Base-by-base conservation (phyloP, 2,888 invertebrate genomes). In the Sicus ferrugineus region DNA sequence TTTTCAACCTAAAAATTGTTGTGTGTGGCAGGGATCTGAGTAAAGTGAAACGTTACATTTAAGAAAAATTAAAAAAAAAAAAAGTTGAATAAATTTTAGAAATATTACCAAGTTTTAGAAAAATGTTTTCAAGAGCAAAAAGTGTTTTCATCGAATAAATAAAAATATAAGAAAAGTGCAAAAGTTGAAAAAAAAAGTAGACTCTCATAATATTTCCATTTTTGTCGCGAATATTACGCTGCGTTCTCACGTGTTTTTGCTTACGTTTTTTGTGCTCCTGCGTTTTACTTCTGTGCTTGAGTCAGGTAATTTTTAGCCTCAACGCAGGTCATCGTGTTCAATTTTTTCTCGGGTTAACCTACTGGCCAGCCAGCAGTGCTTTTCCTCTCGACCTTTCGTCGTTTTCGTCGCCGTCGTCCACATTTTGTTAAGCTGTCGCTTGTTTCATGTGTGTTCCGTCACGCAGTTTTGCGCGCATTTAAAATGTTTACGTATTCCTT, bases 51-150 rank as follows among this genome's bases (percentile, higher is more conserved):
- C 21, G 14, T 42, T 42, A 19, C 50, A 21, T 21, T 2, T 19
- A 34, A 34, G 16, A 31, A 59, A 58, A 58, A 31, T 16, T 19
- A 7, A 58, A n/a, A 31, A 58, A 56, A 26, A 62, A 23, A 62
- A 46, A 46, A 62, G 46, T 62, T 31, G 5, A 28, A 38, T 46
- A 46, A 26, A 26, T 16, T n/a, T 5, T 19, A 42, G 6, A 61
- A 61, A 42, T 61, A 21, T 26, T 46, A 23, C 14, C 46, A 62
- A 42, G 46, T 46, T 11, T 61, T 6, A 46, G 23, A 1, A 62
- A 42, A 46, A 62, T 46, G 2, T 9, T 0, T 28, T 14, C 7
- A 23, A 9, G 14, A 42, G 4, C 9, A 42, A 42, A 42, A 42
- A 9, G 7, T 38, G 11, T 38, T 9, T 38, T 11, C 11, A 38